Evolutionary conservation across 1,140 invertebrate species (phyloP), one percentile per base, ranked within the genome.

Genomic region (Drosophila truncata): DNA sequence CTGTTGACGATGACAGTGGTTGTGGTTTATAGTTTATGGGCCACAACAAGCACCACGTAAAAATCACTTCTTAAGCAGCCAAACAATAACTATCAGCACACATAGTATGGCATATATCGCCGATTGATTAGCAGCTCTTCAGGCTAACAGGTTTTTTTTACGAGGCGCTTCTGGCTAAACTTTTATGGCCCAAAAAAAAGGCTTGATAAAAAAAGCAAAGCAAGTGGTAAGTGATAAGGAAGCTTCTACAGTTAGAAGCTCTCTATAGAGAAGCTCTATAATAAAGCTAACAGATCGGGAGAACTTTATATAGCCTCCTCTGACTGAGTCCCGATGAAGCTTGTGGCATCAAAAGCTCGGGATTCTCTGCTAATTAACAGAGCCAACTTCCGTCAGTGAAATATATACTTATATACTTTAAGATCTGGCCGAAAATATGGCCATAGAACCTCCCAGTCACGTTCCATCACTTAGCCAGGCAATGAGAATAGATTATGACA

Each of bases 41-140:
- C 39, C 50, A 18, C 23, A 25, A 25, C 44, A 31, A 29, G 13
- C 11, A n/a, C 52, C 7, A 18, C 50, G 55, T 33, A 18, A 57
- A 77, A 77, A 77, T 77, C 74, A 77, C 74, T 77, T 69, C 72
- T 76, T 77, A 76, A 77, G 74, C 72, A 76, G 72, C 18, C 37
- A 11, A 14, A 20, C 31, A 54, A 23, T 54, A 44, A 57, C 44
- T 62, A 72, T 47, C 39, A 52, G 33, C 11, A 20, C 29, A 50
- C 23, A 59, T 20, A 1, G 46, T 47, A 16, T 25, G 16, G 18
- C 50, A 75, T 58, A 75, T 76, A 62, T 62, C 14, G n/a, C 13
- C 58, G 60, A 75, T 75, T 76, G 73, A 76, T 76, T 75, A 75
- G 29, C 20, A 13, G 37, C 73, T 75, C 66, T 72, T 71, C 41